Conservation (phyloP, 2,797 vertebrate species). For the Pseudomugil tenellus region DNA sequence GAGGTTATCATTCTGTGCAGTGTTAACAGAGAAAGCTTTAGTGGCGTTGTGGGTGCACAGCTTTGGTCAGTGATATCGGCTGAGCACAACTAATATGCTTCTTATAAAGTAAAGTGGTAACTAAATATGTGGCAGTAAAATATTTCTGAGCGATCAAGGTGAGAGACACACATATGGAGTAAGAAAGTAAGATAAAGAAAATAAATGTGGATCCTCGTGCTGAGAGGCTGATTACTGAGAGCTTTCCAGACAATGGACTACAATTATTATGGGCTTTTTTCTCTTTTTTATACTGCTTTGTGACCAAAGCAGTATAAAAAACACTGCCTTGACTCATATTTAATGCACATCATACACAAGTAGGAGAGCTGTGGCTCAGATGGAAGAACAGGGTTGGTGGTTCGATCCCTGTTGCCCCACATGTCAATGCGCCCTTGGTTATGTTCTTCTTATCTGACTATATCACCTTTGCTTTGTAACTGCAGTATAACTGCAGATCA, state of each 20-base stretch:
- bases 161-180: background rate
- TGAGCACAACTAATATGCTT: constrained; percentile 7
- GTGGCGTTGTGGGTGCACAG: constrained; percentile 11
- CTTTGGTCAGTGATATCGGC: constrained; percentile 12
- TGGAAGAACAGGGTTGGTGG: background rate
- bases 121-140: constrained; percentile 11
- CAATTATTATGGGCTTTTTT: background rate
- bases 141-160: background rate
- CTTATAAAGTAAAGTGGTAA: constrained; percentile 14
- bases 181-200: background rate
- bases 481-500: background rate
- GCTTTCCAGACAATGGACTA: background rate
- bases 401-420: background rate
- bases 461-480: too few relatives aligned
- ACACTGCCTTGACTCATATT: background rate
- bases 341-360: background rate
- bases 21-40: constrained; percentile 12
- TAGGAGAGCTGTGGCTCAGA: background rate
- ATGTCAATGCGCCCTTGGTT: background rate
- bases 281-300: background rate
- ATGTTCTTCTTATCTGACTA: too few relatives aligned
- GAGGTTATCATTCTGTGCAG: constrained; percentile 15
- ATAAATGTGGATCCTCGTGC: background rate
- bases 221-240: background rate
- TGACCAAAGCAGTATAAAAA: background rate